These are phyloP conservation scores for Barypeithes pellucidus DNA, from an alignment of 2,888 invertebrate species.

Conservation along the genomic window DNA sequence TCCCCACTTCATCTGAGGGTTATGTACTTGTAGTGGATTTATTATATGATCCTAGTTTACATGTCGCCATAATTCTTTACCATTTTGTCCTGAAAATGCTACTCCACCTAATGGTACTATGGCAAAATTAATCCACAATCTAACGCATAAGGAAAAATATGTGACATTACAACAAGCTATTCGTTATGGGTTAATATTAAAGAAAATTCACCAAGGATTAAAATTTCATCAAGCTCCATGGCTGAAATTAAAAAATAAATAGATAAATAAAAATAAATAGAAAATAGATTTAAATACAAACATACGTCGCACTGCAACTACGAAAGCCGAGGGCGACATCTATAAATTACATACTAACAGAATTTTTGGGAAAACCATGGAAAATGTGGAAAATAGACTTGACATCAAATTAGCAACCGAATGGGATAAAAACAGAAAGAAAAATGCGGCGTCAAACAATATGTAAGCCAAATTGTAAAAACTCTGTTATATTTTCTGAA, in stretches of 20 bases:
- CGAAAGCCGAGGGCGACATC: neutral
- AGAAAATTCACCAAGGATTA: neutral
- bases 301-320: neutral
- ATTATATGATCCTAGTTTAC: neutral
- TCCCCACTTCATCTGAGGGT: neutral
- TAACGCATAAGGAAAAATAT: neutral
- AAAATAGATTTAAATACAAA: neutral
- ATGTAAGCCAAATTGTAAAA: neutral
- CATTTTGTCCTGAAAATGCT: neutral
- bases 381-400: neutral
- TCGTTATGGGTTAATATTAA: neutral
- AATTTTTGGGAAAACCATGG: neutral
- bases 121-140: neutral
- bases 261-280: no score
- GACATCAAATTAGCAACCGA: neutral
- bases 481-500: neutral
- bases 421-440: neutral
- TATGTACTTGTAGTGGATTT: neutral
- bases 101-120: neutral
- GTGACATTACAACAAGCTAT: neutral
- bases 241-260: no score
- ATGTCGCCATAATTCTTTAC: neutral
- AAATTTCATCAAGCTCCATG: neutral
- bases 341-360: neutral
- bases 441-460: neutral